phyloP scores from a whole-genome alignment of 1,140 invertebrate genomes.

The Hetaerina americana region DNA sequence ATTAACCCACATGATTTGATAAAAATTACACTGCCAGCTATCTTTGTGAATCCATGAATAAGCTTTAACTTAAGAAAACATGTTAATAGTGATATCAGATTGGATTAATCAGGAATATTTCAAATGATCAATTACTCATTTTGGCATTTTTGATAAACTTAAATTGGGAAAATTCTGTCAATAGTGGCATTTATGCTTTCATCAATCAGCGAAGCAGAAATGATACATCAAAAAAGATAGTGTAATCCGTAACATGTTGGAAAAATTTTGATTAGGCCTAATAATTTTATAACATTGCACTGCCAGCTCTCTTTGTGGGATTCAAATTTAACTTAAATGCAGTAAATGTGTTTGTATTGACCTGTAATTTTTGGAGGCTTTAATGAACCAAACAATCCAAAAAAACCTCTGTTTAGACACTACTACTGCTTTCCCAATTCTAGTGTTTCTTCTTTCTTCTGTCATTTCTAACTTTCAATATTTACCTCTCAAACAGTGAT shows the following conservation, averaged over 20 bases:
- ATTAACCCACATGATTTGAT: not conserved
- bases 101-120: not conserved
- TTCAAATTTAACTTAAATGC: not conserved
- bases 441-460: not conserved
- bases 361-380: no score
- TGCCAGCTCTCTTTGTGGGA: not conserved
- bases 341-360: not conserved
- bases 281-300: not conserved
- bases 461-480: not conserved
- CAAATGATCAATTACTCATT: not conserved
- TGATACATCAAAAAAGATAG: not conserved
- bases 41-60: not conserved
- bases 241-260: not conserved
- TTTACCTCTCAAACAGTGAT: not conserved
- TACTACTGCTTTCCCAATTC: not conserved
- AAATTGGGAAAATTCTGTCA: no score
- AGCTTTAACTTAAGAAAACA: not conserved
- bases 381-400: no score
- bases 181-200: no score
- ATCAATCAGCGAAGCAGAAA: no score
- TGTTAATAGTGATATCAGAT: not conserved
- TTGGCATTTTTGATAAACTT: not conserved
- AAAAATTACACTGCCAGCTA: not conserved
- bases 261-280: not conserved
- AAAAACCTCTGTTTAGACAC: no score